These are phyloP conservation scores for Uria lomvia DNA, from an alignment of 2,113 vertebrate species.

Conservation along the genomic window DNA sequence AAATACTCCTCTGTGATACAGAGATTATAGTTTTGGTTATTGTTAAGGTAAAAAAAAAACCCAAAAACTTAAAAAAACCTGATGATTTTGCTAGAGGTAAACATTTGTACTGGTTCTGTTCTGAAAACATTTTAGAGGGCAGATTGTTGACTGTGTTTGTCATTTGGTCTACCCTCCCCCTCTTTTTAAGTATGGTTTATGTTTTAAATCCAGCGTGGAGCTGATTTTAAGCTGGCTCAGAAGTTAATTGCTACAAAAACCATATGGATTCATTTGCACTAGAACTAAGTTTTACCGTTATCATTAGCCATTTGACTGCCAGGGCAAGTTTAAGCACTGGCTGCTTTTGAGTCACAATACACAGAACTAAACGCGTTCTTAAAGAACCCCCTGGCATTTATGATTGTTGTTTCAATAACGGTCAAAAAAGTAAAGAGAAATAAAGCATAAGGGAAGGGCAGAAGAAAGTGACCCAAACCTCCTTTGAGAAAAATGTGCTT, in stretches of 20 bases:
- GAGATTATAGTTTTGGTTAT: not conserved
- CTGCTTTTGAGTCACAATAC: not conserved
- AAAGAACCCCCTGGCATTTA: not conserved
- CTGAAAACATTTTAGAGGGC: not conserved
- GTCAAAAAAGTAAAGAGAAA: not conserved
- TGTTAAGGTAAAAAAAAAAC: not conserved
- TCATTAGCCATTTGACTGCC: not conserved
- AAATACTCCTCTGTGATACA: not conserved
- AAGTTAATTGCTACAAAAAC: not conserved
- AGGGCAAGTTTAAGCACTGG: not conserved
- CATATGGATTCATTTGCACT: not conserved
- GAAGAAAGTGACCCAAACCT: not conserved
- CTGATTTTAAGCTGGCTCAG: not conserved
- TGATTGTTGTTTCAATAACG: not conserved
- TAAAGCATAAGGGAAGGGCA: not conserved
- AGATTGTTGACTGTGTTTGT: not conserved
- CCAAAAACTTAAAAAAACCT: not conserved
- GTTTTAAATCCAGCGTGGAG: not conserved
- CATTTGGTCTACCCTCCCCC: not conserved
- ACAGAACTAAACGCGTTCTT: not conserved
- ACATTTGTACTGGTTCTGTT: not conserved
- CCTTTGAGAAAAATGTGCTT: not conserved
- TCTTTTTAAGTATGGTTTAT: not conserved
- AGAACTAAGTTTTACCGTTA: not conserved
- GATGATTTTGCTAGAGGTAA: not conserved